Percentiles rank a stretch among this genome's conserved stretches.
Evolutionary conservation across 2,113 vertebrate species (phyloP).

Genomic region (Poeciliopsis turrubarensis): DNA sequence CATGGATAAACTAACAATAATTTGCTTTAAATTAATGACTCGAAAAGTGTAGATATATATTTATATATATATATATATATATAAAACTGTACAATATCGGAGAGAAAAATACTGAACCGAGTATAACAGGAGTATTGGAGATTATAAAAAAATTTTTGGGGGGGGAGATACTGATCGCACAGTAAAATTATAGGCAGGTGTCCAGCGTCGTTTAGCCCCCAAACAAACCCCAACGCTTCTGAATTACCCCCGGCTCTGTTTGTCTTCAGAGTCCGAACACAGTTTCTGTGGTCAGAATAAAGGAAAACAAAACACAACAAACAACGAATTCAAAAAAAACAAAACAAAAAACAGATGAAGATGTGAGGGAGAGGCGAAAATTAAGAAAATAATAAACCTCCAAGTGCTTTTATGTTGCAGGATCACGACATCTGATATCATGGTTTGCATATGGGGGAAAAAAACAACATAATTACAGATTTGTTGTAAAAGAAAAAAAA

Average conservation of each 20-base stretch:
- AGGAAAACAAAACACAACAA: constrained; percentile 55
- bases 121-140: constrained; percentile 81
- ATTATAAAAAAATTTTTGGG: constrained; percentile 77
- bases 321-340: constrained; percentile 51
- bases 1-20: constrained; percentile 94
- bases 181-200: constrained; percentile 83
- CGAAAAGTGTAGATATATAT: constrained; percentile 88
- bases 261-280: constrained; percentile 77
- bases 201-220: constrained; percentile 64
- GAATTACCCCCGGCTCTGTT: constrained; percentile 61
- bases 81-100: constrained; percentile 96
- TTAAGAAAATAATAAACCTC: constrained; percentile 44
- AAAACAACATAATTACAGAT: constrained; percentile 50
- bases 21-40: constrained; percentile 97
- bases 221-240: constrained; percentile 3
- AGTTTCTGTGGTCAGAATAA: constrained; percentile 79
- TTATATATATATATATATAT: constrained; percentile 75
- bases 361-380: constrained; percentile 25
- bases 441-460: constrained; percentile 55
- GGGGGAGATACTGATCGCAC: constrained; percentile 76
- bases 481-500: constrained; percentile 61
- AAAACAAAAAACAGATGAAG: constrained; percentile 71
- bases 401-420: constrained; percentile 70
- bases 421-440: constrained; percentile 53
- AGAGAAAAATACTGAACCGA: constrained; percentile 90